Conservation (phyloP, 2,113 vertebrate genomes). For the Hylia prasina region DNA sequence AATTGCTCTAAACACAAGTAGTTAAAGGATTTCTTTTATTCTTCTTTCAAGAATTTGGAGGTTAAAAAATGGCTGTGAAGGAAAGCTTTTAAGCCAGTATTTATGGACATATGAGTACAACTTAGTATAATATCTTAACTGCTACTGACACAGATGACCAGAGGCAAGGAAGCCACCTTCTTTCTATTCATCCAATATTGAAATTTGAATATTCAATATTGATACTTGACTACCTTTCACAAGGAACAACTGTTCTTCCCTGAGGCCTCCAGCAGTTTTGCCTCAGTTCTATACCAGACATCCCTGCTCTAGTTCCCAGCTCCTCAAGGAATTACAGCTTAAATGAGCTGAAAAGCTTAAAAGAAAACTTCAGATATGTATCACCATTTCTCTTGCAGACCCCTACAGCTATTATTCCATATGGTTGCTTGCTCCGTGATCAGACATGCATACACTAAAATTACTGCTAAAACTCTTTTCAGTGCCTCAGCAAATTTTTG, state of each 20-base stretch:
- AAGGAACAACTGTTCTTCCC: neutral
- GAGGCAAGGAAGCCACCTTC: neutral
- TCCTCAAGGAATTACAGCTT: neutral
- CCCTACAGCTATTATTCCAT: conserved; percentile 8
- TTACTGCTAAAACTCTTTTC: neutral
- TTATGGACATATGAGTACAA: neutral
- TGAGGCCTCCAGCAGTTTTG: neutral
- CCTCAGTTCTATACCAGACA: neutral
- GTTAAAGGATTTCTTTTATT: neutral
- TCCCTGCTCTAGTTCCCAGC: neutral
- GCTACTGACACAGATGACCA: neutral
- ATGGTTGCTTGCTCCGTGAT: neutral
- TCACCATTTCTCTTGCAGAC: neutral
- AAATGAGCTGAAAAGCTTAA: neutral
- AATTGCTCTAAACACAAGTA: neutral
- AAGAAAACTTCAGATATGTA: neutral
- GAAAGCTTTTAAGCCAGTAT: neutral
- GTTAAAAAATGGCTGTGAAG: neutral
- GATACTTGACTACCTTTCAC: neutral
- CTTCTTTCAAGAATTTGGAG: neutral
- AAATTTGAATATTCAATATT: conserved; percentile 30
- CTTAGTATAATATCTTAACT: neutral
- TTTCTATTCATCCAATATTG: neutral
- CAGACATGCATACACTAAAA: neutral
- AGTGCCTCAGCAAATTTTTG: neutral